These are phyloP conservation scores for Tetramorium alpestre DNA, from an alignment of 1,140 invertebrate species.

Conservation along the genomic window DNA sequence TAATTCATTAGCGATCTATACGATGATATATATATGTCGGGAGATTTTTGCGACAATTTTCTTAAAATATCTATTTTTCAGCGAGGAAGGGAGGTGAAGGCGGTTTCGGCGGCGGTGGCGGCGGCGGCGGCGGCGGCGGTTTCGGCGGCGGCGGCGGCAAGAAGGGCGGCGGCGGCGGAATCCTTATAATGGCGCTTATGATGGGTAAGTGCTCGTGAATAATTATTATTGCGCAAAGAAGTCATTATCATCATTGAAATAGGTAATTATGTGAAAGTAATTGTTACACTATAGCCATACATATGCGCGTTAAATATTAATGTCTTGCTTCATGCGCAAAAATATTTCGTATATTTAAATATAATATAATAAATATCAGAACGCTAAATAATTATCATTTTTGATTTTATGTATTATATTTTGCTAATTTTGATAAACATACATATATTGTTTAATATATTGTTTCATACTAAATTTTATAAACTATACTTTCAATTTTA, in stretches of 20 bases:
- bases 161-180: conserved; percentile 84
- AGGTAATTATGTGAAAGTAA: background rate
- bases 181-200: conserved; percentile 88
- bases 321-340: background rate
- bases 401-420: background rate
- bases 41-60: background rate
- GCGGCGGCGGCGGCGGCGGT: conserved; percentile 56
- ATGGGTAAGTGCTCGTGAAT: conserved; percentile 86
- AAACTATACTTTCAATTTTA: background rate
- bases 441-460: too few species aligned
- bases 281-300: background rate
- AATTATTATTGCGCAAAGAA: background rate
- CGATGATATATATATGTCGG: too few species aligned
- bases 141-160: conserved; percentile 76
- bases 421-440: background rate
- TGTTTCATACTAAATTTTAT: background rate
- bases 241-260: background rate
- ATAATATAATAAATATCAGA: background rate
- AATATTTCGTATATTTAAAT: background rate
- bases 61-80: conserved; percentile 56
- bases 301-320: background rate
- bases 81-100: conserved; percentile 52
- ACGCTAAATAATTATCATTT: background rate
- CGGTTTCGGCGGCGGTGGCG: conserved; percentile 49
- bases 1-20: background rate